phyloP scores from a whole-genome alignment of 2,888 invertebrate genomes.

The Maniola hyperantus region DNA sequence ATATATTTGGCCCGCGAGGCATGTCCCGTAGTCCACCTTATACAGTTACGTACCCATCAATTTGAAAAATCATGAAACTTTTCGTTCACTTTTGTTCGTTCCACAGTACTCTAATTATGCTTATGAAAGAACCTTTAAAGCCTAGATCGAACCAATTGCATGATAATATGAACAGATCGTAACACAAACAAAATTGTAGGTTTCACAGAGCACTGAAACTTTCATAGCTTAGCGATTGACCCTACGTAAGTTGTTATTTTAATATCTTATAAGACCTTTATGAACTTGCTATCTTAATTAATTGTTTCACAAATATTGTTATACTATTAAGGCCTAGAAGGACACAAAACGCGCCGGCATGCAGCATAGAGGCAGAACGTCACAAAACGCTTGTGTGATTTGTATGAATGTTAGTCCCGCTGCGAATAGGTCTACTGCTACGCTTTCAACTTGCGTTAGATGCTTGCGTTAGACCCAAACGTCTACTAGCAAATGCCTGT shows the following conservation, averaged over 20 bases:
- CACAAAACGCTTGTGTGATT: no score
- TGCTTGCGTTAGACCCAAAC: no score
- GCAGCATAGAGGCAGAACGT: no score
- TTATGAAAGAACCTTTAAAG: conserved; percentile 2
- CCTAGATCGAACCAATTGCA: background rate
- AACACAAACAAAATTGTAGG: background rate
- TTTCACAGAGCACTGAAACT: no score
- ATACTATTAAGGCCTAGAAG: background rate
- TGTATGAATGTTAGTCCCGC: no score
- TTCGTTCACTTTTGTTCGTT: conserved; percentile 11
- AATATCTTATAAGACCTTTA: background rate
- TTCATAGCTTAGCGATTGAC: background rate
- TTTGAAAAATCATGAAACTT: conserved; percentile 27
- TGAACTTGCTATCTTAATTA: background rate
- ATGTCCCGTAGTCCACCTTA: conserved; percentile 53
- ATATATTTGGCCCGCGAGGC: conserved; percentile 72
- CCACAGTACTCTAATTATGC: conserved; percentile 14
- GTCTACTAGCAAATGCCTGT: no score
- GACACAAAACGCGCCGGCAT: background rate
- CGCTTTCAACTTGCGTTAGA: no score
- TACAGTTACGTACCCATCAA: conserved; percentile 65
- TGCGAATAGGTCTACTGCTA: no score
- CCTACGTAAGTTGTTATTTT: background rate
- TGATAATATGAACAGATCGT: background rate
- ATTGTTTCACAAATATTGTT: background rate